Percentiles rank a stretch among this genome's conserved stretches.
Conservation (phyloP, 2,113 vertebrate genomes). For the Rhombomys opimus region DNA sequence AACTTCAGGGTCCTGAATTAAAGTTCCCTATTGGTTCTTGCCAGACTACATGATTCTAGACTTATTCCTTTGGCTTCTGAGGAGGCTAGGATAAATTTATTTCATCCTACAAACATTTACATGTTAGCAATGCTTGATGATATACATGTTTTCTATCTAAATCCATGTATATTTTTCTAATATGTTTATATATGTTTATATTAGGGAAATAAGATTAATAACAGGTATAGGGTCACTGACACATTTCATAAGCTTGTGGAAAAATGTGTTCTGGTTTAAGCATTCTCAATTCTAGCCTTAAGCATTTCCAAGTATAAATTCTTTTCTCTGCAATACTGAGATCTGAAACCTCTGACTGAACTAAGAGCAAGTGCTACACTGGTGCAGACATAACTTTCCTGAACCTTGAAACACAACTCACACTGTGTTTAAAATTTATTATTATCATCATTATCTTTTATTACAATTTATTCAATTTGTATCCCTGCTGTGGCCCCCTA, state of each 20-base stretch:
- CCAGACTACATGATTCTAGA: not conserved
- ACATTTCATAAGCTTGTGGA: not conserved
- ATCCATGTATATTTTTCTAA: not conserved
- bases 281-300: not conserved
- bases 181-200: not conserved
- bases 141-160: conserved; percentile 8
- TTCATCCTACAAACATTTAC: not conserved
- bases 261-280: not conserved
- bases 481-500: too few relatives aligned
- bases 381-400: not conserved
- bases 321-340: not conserved
- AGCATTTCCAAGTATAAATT: not conserved
- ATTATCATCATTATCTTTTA: too few relatives aligned
- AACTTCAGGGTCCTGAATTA: not conserved
- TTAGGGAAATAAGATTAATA: not conserved
- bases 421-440: not conserved
- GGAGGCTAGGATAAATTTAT: not conserved
- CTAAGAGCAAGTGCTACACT: not conserved
- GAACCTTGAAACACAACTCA: not conserved
- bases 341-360: not conserved
- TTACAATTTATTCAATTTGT: too few relatives aligned
- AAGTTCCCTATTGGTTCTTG: not conserved
- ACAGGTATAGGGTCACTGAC: not conserved
- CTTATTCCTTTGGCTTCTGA: not conserved
- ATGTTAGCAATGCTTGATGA: not conserved